A percentile compares a stretch with the other conserved stretches of the same genome.
These are phyloP conservation scores for Charadrius vociferus DNA, from an alignment of 2,113 vertebrate genomes.

Conservation along the genomic window DNA sequence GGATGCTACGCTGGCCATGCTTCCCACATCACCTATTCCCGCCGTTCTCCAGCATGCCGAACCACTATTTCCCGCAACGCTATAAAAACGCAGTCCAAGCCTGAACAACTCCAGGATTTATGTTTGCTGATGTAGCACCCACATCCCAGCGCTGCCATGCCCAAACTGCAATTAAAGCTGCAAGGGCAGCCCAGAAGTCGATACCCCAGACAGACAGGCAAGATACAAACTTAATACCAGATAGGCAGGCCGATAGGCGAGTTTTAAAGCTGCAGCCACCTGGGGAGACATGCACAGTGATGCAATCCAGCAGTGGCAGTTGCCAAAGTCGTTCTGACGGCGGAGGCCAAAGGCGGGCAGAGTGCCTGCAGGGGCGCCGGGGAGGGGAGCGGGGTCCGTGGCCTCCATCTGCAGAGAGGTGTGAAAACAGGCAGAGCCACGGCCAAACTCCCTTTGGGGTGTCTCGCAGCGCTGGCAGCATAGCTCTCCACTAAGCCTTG, in stretches of 20 bases:
- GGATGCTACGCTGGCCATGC: background rate
- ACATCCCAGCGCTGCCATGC: background rate
- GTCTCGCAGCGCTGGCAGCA: background rate
- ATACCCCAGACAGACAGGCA: background rate
- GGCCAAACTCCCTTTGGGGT: conserved; percentile 39
- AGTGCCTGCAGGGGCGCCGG: background rate
- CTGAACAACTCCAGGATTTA: background rate
- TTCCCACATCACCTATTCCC: background rate
- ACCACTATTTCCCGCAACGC: background rate
- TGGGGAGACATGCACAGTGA: background rate
- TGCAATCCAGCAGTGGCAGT: conserved; percentile 35
- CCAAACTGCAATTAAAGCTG: background rate
- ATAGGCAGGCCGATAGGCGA: background rate
- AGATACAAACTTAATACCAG: background rate
- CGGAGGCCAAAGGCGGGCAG: conserved; percentile 17
- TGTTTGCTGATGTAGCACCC: background rate
- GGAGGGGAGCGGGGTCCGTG: background rate
- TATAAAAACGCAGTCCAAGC: background rate
- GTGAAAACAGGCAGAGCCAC: conserved; percentile 27
- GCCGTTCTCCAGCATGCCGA: rapidly evolving
- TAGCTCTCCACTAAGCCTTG: background rate
- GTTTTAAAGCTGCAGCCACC: conserved; percentile 56
- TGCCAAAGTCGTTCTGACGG: conserved; percentile 30
- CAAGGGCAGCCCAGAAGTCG: background rate
- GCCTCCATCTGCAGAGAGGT: conserved; percentile 35